A percentile compares a stretch with the other conserved stretches of the same genome.
These are phyloP conservation scores for Octodon degus DNA, from an alignment of 2,113 vertebrate species.

Conservation along the genomic window DNA sequence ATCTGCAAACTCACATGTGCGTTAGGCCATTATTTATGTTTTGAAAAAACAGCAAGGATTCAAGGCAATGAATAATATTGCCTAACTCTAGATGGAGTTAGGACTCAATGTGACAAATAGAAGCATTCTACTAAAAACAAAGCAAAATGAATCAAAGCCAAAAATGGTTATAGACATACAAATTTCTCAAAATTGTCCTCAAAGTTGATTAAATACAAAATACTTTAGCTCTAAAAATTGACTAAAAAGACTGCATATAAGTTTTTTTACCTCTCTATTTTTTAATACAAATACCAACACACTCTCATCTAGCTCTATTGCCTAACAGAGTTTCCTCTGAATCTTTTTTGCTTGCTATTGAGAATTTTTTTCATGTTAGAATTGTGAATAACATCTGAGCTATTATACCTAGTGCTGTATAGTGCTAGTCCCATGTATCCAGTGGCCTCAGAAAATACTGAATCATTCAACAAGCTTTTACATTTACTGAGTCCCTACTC, in stretches of 20 bases:
- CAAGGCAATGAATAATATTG: constrained; percentile 3
- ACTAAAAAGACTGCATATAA: constrained; percentile 13
- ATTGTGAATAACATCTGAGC: constrained; percentile 45
- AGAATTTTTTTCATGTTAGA: neutral
- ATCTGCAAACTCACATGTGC: neutral
- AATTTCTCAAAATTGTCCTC: constrained; percentile 10
- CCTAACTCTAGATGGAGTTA: constrained; percentile 40
- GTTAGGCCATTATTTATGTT: constrained; percentile 35
- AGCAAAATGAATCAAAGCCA: constrained; percentile 28
- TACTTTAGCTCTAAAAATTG: neutral
- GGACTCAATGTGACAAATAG: constrained; percentile 7
- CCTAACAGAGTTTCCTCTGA: constrained; percentile 9
- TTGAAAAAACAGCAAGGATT: constrained; percentile 31
- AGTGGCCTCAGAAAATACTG: constrained; percentile 1
- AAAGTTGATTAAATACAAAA: neutral
- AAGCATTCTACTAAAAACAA: constrained; percentile 40
- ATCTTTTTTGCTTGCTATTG: constrained; percentile 44
- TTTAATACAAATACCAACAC: constrained; percentile 35
- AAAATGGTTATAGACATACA: constrained; percentile 23
- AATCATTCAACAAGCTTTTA: constrained; percentile 56
- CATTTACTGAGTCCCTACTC: constrained; percentile 31
- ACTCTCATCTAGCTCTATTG: neutral
- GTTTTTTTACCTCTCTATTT: neutral
- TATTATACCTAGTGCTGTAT: neutral
- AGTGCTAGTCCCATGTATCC: neutral